Conservation (phyloP, 1,140 invertebrate species). For the Zaprionus lachaisei region DNA sequence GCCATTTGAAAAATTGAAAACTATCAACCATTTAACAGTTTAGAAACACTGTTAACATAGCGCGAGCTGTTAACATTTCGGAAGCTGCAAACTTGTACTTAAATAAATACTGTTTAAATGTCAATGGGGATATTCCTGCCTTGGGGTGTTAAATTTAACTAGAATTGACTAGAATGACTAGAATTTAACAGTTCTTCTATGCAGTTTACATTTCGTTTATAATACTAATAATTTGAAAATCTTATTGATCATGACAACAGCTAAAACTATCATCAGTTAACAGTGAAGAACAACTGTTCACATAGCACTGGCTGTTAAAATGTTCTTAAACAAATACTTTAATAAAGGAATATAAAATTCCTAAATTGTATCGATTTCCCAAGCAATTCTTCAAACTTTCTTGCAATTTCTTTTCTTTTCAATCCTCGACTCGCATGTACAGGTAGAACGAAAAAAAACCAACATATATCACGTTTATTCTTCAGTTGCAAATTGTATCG, state of each 20-base stretch:
- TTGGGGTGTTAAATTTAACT: neutral
- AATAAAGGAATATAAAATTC: too few species aligned
- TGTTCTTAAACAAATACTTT: neutral
- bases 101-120: neutral
- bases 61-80: neutral
- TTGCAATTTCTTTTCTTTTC: neutral
- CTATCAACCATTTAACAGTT: neutral
- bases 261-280: neutral
- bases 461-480: slow-evolving; percentile 3
- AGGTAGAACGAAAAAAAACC: slow-evolving; percentile 14
- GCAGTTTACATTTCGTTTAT: neutral
- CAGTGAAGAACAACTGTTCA: neutral
- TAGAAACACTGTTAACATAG: neutral
- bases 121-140: neutral
- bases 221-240: neutral
- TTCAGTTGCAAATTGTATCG: slow-evolving; percentile 45
- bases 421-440: neutral
- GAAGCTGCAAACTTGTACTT: neutral
- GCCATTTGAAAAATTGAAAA: neutral
- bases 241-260: neutral
- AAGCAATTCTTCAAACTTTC: neutral
- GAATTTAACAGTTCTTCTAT: too few species aligned
- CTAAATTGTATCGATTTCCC: neutral
- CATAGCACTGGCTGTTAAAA: neutral
- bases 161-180: too few species aligned